A percentile compares a stretch with the other conserved stretches of the same genome.
Evolutionary conservation across 2,113 vertebrate species (phyloP).

Genomic region (Oncorhynchus nerka): DNA sequence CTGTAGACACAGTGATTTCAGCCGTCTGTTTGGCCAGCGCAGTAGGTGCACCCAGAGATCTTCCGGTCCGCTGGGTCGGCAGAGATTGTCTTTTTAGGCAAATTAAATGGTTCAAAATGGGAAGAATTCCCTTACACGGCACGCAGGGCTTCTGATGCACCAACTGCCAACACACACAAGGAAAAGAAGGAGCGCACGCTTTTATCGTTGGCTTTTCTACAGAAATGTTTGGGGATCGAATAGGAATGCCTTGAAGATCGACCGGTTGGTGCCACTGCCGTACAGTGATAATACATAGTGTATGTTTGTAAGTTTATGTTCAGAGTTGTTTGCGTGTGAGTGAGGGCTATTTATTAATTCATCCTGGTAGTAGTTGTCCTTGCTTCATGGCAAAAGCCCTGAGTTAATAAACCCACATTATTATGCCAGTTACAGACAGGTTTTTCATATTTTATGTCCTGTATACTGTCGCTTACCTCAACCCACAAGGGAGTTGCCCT

Average conservation of each 20-base stretch:
- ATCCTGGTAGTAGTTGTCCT: not conserved
- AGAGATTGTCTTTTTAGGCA: too few relatives aligned
- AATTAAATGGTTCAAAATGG: too few relatives aligned
- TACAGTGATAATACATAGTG: not conserved
- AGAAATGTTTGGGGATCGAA: too few relatives aligned
- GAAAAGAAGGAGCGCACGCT: too few relatives aligned
- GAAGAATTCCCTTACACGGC: too few relatives aligned
- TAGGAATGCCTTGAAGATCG: too few relatives aligned
- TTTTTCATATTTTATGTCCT: conserved; percentile 18
- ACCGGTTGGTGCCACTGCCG: too few relatives aligned
- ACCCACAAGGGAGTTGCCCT: not conserved
- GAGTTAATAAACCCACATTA: conserved; percentile 12
- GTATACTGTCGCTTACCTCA: not conserved
- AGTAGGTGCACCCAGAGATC: too few relatives aligned
- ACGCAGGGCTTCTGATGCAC: not conserved
- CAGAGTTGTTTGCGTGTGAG: not conserved
- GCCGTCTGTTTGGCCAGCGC: too few relatives aligned
- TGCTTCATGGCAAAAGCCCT: conserved; percentile 6
- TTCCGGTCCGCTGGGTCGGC: too few relatives aligned
- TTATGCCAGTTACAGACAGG: conserved; percentile 7
- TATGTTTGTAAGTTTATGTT: not conserved
- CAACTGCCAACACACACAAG: not conserved
- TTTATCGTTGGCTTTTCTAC: too few relatives aligned
- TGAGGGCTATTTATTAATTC: conserved; percentile 12
- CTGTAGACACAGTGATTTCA: too few relatives aligned